These are phyloP conservation scores for Agonopterix alstromeriana DNA, from an alignment of 2,888 invertebrate species.

Conservation along the genomic window DNA sequence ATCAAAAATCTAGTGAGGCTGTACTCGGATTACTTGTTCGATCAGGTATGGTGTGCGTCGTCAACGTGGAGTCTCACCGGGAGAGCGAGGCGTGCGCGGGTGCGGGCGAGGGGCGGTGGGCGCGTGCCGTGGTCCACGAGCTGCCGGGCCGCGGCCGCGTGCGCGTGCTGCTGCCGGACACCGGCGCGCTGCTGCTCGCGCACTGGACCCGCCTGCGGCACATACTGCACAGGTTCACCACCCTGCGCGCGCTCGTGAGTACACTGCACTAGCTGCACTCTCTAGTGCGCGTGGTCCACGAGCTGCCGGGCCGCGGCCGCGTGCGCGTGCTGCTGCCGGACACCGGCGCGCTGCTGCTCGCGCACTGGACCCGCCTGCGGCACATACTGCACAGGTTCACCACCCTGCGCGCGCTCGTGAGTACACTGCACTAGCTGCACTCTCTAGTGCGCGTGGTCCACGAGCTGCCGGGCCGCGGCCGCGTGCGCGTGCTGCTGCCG, in stretches of 20 bases:
- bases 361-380: constrained; percentile 63
- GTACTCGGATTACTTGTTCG: not conserved
- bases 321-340: too few species aligned
- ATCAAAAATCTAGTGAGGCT: too few species aligned
- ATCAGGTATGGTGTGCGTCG: constrained; percentile 50
- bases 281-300: too few species aligned
- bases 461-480: constrained; percentile 42
- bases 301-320: too few species aligned
- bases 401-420: constrained; percentile 56
- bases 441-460: too few species aligned
- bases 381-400: constrained; percentile 56
- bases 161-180: constrained; percentile 77
- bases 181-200: constrained; percentile 65
- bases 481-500: constrained; percentile 71
- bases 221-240: constrained; percentile 53
- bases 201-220: constrained; percentile 59
- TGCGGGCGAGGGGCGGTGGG: constrained; percentile 58
- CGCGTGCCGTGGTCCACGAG: constrained; percentile 74
- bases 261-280: not conserved
- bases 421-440: constrained; percentile 8
- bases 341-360: constrained; percentile 57
- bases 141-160: constrained; percentile 55
- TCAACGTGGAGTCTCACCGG: constrained; percentile 28
- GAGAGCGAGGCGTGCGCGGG: constrained; percentile 40
- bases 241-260: constrained; percentile 54